phyloP scores from a whole-genome alignment of 2,888 invertebrate genomes.

The Dromius quadrimaculatus region DNA sequence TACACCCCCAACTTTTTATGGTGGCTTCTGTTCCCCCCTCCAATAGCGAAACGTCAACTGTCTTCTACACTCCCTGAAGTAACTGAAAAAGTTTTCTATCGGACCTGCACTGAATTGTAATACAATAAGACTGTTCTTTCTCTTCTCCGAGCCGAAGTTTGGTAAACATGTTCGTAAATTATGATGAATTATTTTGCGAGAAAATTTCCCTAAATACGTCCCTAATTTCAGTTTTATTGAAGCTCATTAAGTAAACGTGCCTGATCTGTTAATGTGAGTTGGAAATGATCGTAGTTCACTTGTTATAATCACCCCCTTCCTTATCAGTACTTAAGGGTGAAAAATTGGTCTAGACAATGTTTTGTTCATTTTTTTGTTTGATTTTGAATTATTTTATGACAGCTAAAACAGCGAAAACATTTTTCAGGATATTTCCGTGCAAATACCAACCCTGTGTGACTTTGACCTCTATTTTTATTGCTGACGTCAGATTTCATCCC shows the following conservation, averaged over 20 bases:
- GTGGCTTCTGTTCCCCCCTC: too few relatives aligned
- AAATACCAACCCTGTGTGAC: too few relatives aligned
- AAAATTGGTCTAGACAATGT: slow-evolving; percentile 29
- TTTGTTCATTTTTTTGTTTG: too few relatives aligned
- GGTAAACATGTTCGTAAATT: slow-evolving; percentile 38
- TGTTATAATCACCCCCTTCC: not conserved
- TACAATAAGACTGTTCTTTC: slow-evolving; percentile 23
- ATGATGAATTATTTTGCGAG: slow-evolving; percentile 6
- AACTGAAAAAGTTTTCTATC: slow-evolving; percentile 40
- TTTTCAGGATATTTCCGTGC: too few relatives aligned
- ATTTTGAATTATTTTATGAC: too few relatives aligned
- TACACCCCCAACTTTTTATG: too few relatives aligned
- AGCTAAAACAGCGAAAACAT: too few relatives aligned
- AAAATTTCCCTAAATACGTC: not conserved
- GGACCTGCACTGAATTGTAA: slow-evolving; percentile 36
- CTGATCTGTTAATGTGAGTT: slow-evolving; percentile 21
- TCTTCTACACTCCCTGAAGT: slow-evolving; percentile 30
- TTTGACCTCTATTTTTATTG: too few relatives aligned
- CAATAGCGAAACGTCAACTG: slow-evolving; percentile 3
- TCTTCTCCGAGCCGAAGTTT: slow-evolving; percentile 9
- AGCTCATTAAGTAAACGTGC: slow-evolving; percentile 29
- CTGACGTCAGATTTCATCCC: too few relatives aligned
- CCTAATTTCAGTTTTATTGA: slow-evolving; percentile 33
- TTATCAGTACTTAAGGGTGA: not conserved
- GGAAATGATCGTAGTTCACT: slow-evolving; percentile 3